Base-by-base conservation (phyloP, 2,888 invertebrate species). In the Coenonympha glycerion region DNA sequence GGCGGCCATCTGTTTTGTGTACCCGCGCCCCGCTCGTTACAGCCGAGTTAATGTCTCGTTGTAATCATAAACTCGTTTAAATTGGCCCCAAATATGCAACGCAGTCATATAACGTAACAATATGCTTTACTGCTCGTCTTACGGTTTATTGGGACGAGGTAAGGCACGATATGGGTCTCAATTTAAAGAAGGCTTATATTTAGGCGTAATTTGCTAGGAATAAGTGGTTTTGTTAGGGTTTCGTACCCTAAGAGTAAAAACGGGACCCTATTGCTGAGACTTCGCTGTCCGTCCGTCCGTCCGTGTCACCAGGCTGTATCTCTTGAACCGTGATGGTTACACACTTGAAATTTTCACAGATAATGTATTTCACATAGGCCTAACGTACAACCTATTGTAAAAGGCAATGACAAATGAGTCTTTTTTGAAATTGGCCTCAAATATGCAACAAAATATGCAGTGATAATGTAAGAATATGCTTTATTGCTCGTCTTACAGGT, bases 1-100 rank as follows among this genome's bases (percentile, higher is more conserved):
- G 44, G 53, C 44, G 59, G 59, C 62, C 69, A 69, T 69, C 68
- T 73, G 55, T 53, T 52, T 44, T 50, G 53, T 50, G 49, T 54
- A 51, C 51, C 54, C 48, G 48, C 48, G 42, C 47, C 37, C 31
- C 24, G 11, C 49, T 56, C 55, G 53, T 53, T 50, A 56, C 50
- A 41, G 45, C 36, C 15, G 16, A 48, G 50, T 56, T 56, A 56
- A 56, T 53, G 56, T 56, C 53, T 50, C 37, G 34, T 15, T 45
- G 47, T 53, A 48, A 56, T 56, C 56, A 48, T 53, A 46, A 56
- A 56, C 26, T 53, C 53, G 56, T 56, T 56, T 48, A 47, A 45
- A 56, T 50, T 50, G 47, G 31, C 48, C 40, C 47, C 28, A 53
- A 56, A 50, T 48, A 53, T 50, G 50, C 47, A 36, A 36, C n/a